Percentiles rank a stretch among this genome's conserved stretches.
Evolutionary conservation across 2,888 invertebrate genomes (phyloP).

Genomic region (Prosapia bicincta): DNA sequence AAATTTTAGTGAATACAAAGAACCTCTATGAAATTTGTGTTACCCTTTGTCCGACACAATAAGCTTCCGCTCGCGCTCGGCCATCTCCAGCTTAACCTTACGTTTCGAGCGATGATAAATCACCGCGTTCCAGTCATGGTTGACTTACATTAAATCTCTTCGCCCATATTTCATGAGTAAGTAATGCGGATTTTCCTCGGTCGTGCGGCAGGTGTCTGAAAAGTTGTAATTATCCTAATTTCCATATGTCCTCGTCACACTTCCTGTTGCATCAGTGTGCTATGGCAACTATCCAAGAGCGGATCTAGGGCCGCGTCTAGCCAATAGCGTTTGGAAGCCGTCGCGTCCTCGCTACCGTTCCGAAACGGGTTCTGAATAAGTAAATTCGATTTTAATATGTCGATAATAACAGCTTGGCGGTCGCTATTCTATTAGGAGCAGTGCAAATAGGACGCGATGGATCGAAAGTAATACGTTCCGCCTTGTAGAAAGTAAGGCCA

Average conservation of each 20-base stretch:
- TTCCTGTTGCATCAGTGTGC: constrained; percentile 27
- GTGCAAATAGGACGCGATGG: not conserved
- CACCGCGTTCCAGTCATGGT: not conserved
- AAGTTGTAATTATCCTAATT: constrained; percentile 5
- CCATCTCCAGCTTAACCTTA: too few species aligned
- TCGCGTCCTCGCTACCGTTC: not conserved
- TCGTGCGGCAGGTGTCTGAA: not conserved
- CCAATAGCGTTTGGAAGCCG: not conserved
- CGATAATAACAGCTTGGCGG: not conserved
- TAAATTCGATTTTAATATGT: not conserved
- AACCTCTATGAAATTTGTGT: too few species aligned
- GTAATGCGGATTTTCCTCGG: not conserved
- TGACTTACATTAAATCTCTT: not conserved
- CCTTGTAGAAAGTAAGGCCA: not conserved
- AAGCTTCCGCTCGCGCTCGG: too few species aligned
- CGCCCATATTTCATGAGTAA: not conserved
- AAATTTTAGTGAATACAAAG: too few species aligned
- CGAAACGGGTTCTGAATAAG: not conserved
- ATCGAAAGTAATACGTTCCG: not conserved
- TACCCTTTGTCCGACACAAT: too few species aligned
- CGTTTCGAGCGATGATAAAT: not conserved
- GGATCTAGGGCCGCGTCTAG: not conserved
- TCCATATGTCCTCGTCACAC: constrained; percentile 25
- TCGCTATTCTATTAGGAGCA: not conserved
- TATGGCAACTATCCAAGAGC: constrained; percentile 2